phyloP scores from a whole-genome alignment of 2,888 invertebrate genomes.

The Belgica antarctica region DNA sequence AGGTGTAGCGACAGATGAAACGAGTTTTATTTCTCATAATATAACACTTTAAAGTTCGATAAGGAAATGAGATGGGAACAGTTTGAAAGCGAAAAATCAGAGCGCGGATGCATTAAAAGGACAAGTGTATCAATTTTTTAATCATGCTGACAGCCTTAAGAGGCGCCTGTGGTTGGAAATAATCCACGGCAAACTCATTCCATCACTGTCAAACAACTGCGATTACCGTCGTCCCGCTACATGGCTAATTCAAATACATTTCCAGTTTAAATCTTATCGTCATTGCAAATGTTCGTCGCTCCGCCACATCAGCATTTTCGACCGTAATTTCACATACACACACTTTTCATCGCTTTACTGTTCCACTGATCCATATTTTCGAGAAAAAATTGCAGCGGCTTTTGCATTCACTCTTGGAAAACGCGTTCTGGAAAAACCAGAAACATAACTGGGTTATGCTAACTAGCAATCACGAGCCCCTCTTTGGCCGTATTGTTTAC shows the following conservation, averaged over 20 bases:
- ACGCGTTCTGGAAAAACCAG: slow-evolving; percentile 33
- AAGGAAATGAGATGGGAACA: too few species aligned
- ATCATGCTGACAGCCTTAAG: background rate
- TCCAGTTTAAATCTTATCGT: slow-evolving; percentile 23
- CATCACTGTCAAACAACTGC: background rate
- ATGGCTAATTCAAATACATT: background rate
- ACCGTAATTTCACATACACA: slow-evolving; percentile 9
- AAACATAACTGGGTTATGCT: slow-evolving; percentile 27
- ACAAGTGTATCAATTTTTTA: background rate
- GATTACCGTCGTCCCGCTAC: background rate
- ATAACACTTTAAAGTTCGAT: background rate
- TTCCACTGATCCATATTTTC: slow-evolving; percentile 25
- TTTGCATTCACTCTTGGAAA: slow-evolving; percentile 7
- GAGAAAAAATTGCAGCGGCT: slow-evolving; percentile 7
- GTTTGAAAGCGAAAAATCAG: slow-evolving; percentile 6
- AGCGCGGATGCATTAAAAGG: background rate
- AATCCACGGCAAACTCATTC: background rate
- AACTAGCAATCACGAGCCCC: slow-evolving; percentile 24
- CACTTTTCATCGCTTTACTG: background rate
- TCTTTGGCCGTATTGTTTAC: slow-evolving; percentile 27
- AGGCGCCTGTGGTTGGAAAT: too few species aligned
- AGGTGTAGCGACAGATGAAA: background rate
- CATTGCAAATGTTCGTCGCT: slow-evolving; percentile 26
- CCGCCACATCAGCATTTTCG: background rate
- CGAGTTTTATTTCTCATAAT: too few species aligned